phyloP scores from a whole-genome alignment of 2,888 invertebrate genomes.

The Bellardia bayeri region DNA sequence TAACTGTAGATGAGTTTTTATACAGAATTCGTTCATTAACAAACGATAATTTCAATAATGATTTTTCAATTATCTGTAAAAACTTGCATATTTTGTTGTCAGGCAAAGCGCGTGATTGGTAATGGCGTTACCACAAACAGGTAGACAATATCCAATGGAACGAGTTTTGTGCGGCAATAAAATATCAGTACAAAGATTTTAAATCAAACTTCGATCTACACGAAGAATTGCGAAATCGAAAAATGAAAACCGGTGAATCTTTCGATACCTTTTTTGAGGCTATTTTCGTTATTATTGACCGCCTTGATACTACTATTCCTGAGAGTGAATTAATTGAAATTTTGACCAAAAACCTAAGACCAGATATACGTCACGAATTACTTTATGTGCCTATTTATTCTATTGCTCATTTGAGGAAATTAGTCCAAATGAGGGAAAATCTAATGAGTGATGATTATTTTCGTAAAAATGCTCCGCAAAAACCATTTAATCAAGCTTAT shows the following conservation, averaged over 20 bases:
- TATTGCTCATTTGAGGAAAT: too few relatives aligned
- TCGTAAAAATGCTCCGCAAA: not conserved
- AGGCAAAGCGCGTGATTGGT: conserved; percentile 5
- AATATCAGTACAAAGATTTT: not conserved
- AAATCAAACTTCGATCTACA: conserved; percentile 4
- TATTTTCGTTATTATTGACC: not conserved
- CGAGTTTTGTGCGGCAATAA: not conserved
- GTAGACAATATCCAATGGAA: not conserved
- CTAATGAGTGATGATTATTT: not conserved
- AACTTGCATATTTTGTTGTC: not conserved
- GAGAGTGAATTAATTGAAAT: conserved; percentile 1
- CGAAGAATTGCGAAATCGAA: not conserved
- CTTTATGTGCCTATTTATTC: too few relatives aligned
- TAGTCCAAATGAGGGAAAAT: too few relatives aligned
- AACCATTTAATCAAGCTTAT: not conserved
- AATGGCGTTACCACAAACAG: conserved; percentile 5
- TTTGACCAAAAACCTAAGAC: not conserved
- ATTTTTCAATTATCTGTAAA: not conserved
- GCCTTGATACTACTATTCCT: not conserved
- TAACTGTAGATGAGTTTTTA: not conserved
- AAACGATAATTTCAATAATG: not conserved
- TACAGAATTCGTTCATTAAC: not conserved
- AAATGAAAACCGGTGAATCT: not conserved
- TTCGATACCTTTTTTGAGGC: conserved; percentile 6
- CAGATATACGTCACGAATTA: too few relatives aligned